These are phyloP conservation scores for Neosalanx taihuensis DNA, from an alignment of 2,797 vertebrate species.

Conservation along the genomic window DNA sequence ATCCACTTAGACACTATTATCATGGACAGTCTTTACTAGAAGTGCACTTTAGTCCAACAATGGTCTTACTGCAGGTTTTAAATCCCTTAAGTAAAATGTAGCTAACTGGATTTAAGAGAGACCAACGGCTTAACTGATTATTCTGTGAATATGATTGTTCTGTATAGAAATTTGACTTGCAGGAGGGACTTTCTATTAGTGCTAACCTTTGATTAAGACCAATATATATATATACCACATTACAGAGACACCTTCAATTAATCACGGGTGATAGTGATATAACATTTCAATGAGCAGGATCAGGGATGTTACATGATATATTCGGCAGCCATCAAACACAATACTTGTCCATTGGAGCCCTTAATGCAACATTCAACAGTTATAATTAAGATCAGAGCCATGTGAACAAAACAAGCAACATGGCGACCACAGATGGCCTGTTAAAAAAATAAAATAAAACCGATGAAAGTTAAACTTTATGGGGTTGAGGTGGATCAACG, in stretches of 20 bases:
- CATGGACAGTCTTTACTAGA: neutral
- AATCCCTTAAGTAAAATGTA: neutral
- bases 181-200: neutral
- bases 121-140: neutral
- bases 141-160: neutral
- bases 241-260: slow-evolving; percentile 2
- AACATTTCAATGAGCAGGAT: neutral
- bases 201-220: neutral
- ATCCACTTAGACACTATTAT: neutral
- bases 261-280: neutral
- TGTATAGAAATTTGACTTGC: slow-evolving; percentile 2
- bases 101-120: neutral
- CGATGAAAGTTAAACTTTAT: too few species aligned
- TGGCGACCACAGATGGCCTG: neutral
- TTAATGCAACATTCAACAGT: slow-evolving; percentile 7
- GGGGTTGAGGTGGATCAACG: neutral
- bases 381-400: neutral
- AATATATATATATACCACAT: neutral
- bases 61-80: neutral
- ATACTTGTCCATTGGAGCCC: neutral
- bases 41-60: neutral
- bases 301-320: neutral
- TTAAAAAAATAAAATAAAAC: too few species aligned
- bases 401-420: slow-evolving; percentile 11
- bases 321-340: neutral